Evolutionary conservation across 2,113 vertebrate genomes (phyloP), one percentile per base, ranked within the genome.

Genomic region (Psilopsiagon aymara): DNA sequence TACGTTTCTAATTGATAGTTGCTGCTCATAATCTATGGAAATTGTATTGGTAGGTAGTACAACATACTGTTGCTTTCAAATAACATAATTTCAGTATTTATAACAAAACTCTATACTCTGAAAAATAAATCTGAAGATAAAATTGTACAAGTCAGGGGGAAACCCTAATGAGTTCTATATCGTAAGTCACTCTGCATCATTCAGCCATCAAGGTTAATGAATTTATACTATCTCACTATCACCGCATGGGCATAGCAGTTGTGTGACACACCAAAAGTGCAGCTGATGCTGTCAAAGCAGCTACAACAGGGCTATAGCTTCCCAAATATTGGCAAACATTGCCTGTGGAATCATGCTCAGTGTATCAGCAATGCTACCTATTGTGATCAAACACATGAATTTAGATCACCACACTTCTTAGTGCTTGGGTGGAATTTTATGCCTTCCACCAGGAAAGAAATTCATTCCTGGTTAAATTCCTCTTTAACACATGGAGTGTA

Each of bases 1-100:
- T 88, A 41, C 9, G 12, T 41, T 88, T 88, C 81, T 93, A 95
- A 94, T 44, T 86, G 82, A 81, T 33, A 68, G 57, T 7, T 57
- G 35, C 76, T 52, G 11, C 24, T 92, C 21, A n/a, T 89, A 47
- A 81, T 75, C 77, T 66, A 33, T 12, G 55, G 46, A 92, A 94
- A 84, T 79, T 0, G 59, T 52, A 95, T 11, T 71, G 76, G 60
- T 69, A 91, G 86, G 47, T 44, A 90, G 10, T 27, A 76, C 3
- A 5, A 57, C 25, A 62, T 11, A n/a, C 20, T 13, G 52, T 17
- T 88, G 53, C 63, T 88, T 95, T 91, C 17, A 2, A 83, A 29
- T 47, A 83, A 74, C n/a, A 52, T 27, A 47, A 78, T 81, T 91
- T 90, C 51, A 73, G 71, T 29, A 86, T 51, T 91, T 90, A 28